Evolutionary conservation across 2,888 invertebrate species (phyloP).

Genomic region (Aporophyla lueneburgensis): DNA sequence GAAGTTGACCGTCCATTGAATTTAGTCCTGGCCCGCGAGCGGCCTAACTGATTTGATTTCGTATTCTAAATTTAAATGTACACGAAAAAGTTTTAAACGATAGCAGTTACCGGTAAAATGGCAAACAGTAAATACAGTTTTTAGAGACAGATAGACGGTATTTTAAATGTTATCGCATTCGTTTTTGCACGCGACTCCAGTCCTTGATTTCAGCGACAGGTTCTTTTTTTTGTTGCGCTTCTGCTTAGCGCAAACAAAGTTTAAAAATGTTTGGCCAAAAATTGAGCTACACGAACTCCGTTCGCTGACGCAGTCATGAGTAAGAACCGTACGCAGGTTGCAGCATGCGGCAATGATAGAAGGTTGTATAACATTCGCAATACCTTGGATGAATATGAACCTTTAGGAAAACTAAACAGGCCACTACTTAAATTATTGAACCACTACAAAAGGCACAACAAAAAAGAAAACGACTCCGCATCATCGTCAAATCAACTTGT

Average conservation of each 20-base stretch:
- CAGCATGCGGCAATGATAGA: neutral
- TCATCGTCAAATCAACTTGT: neutral
- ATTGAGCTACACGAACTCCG: too few relatives aligned
- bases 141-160: neutral
- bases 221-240: neutral
- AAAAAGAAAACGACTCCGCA: neutral
- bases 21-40: neutral
- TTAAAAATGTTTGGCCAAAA: neutral
- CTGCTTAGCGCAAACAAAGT: neutral
- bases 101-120: neutral
- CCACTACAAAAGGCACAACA: neutral
- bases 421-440: neutral
- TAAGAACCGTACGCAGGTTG: neutral
- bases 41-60: neutral
- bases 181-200: neutral
- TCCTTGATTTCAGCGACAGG: neutral
- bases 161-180: neutral
- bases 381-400: neutral
- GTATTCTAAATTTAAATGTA: neutral
- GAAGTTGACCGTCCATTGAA: conserved; percentile 1
- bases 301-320: neutral
- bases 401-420: neutral
- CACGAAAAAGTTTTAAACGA: neutral
- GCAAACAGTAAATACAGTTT: neutral
- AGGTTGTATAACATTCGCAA: neutral